These are phyloP conservation scores for Himalopsyche kuldschensis DNA, from an alignment of 2,888 invertebrate genomes.

Conservation along the genomic window DNA sequence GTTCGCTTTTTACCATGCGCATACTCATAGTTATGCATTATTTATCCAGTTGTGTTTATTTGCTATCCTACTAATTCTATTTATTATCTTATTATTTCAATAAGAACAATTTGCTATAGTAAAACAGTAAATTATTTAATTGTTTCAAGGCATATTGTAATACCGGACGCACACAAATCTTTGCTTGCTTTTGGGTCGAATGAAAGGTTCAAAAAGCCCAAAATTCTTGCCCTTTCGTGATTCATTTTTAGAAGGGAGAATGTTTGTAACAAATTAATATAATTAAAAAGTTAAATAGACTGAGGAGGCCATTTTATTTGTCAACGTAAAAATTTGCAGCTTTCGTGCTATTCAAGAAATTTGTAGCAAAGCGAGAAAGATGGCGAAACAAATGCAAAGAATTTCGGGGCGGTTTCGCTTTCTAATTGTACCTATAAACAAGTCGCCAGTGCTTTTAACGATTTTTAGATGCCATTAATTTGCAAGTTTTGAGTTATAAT, in stretches of 20 bases:
- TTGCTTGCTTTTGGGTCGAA: not conserved
- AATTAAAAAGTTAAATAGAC: constrained; percentile 1
- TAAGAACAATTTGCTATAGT: no score
- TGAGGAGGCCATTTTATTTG: not conserved
- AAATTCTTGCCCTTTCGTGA: not conserved
- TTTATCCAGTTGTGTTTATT: no score
- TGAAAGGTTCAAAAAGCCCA: not conserved
- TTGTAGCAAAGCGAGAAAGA: not conserved
- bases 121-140: no score
- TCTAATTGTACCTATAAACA: not conserved
- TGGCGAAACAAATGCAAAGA: not conserved
- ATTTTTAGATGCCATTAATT: not conserved
- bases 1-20: no score
- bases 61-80: no score
- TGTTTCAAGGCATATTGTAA: no score
- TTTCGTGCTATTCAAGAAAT: not conserved
- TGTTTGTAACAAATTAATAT: not conserved
- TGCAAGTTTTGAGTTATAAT: not conserved
- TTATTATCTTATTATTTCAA: no score
- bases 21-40: no score
- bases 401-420: not conserved
- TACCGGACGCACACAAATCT: no score
- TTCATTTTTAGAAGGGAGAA: not conserved
- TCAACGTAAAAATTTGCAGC: not conserved
- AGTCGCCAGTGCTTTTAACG: not conserved